Evolutionary conservation across 2,888 invertebrate species (phyloP).

Genomic region (Synanthedon tipuliformis): DNA sequence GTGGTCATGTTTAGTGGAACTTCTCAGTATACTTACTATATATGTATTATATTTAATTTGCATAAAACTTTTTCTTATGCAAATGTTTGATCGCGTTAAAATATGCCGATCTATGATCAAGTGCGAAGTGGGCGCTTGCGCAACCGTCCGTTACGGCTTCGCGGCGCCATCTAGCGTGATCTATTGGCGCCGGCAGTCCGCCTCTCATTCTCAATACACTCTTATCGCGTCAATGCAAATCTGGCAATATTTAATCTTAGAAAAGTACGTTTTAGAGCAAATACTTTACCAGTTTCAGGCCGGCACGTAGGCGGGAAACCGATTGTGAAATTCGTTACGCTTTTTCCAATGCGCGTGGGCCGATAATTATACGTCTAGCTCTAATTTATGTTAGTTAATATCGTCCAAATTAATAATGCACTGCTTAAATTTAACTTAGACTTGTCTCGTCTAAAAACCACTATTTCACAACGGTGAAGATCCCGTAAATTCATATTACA

Average conservation of each 20-base stretch:
- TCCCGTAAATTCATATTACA: no score
- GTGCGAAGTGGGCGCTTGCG: constrained; percentile 26
- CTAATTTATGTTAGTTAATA: constrained; percentile 50
- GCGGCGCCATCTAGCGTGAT: constrained; percentile 61
- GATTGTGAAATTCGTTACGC: constrained; percentile 54
- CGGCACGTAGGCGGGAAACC: constrained; percentile 27
- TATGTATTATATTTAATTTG: background rate
- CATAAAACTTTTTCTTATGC: background rate
- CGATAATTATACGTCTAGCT: constrained; percentile 50
- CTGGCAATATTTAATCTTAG: constrained; percentile 40
- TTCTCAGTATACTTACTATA: background rate
- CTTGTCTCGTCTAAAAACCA: background rate
- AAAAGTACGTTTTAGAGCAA: constrained; percentile 21
- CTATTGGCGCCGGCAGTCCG: constrained; percentile 40
- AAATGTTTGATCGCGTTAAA: background rate
- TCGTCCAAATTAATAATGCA: constrained; percentile 26
- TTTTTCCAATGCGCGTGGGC: constrained; percentile 53
- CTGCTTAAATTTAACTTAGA: constrained; percentile 15
- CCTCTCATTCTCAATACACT: constrained; percentile 47
- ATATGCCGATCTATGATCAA: constrained; percentile 16
- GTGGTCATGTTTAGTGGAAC: no score
- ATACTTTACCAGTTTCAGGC: constrained; percentile 2
- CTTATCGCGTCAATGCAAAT: constrained; percentile 57
- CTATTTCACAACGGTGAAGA: no score
- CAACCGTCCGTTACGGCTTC: constrained; percentile 23